A percentile compares a stretch with the other conserved stretches of the same genome.
These are phyloP conservation scores for Nasonia giraulti DNA, from an alignment of 1,140 invertebrate species.

Conservation along the genomic window DNA sequence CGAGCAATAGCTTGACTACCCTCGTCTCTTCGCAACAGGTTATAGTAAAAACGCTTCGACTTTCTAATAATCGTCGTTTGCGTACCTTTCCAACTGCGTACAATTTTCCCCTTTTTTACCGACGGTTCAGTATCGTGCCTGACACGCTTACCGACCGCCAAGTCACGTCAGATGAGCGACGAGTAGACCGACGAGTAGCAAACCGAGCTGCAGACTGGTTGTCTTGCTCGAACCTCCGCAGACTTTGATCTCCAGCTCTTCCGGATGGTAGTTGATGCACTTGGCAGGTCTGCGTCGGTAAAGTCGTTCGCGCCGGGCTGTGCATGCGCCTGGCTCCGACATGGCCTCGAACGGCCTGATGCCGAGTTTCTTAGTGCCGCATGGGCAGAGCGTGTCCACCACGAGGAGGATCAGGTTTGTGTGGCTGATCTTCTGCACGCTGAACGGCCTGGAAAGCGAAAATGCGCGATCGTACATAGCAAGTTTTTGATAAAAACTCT, in stretches of 20 bases:
- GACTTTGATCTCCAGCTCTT: conserved; percentile 85
- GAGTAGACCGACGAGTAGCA: conserved; percentile 52
- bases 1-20: neutral
- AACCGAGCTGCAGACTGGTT: conserved; percentile 51
- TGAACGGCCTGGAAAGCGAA: conserved; percentile 83
- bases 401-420: conserved; percentile 93
- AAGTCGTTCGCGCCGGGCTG: conserved; percentile 77
- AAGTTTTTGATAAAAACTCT: no score
- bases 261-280: conserved; percentile 92
- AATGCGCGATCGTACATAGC: conserved; percentile 5
- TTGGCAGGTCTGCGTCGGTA: conserved; percentile 82
- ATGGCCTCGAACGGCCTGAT: conserved; percentile 83
- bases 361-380: conserved; percentile 88
- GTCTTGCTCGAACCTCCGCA: conserved; percentile 70
- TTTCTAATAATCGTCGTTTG: neutral
- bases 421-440: conserved; percentile 93
- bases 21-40: neutral
- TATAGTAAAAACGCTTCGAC: neutral
- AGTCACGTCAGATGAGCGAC: conserved; percentile 64
- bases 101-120: neutral
- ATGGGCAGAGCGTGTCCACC: conserved; percentile 91
- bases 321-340: conserved; percentile 72
- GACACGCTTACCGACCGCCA: neutral
- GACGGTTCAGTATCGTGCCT: neutral
- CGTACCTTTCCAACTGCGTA: conserved; percentile 31